These are phyloP conservation scores for Phenganax marumi DNA, from an alignment of 92 coral and sea anemone species.

Conservation along the genomic window DNA sequence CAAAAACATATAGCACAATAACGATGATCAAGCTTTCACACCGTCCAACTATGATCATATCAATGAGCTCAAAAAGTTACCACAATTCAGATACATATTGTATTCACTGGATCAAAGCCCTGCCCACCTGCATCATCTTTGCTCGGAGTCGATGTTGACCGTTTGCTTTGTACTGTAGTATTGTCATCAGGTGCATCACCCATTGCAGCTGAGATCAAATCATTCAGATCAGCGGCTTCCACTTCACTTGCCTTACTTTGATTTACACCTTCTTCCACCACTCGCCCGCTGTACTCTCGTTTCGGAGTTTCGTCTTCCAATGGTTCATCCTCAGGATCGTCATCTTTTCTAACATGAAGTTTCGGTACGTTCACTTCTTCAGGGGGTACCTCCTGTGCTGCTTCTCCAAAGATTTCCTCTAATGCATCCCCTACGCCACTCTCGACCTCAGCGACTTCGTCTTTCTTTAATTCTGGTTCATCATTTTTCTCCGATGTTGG, in stretches of 20 bases:
- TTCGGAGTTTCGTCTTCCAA: conserved; percentile 14
- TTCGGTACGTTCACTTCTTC: conserved; percentile 7
- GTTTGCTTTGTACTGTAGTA: neutral
- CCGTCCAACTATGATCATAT: too few relatives aligned
- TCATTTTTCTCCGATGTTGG: neutral
- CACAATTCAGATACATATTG: too few relatives aligned
- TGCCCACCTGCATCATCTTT: conserved; percentile 1
- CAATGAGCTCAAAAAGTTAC: too few relatives aligned
- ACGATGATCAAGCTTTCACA: too few relatives aligned
- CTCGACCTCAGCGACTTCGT: neutral
- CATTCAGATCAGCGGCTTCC: conserved; percentile 9
- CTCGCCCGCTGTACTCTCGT: conserved; percentile 13
- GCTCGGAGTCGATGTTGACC: conserved; percentile 34
- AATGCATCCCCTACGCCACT: conserved; percentile 19
- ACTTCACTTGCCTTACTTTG: conserved; percentile 13
- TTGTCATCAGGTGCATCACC: neutral
- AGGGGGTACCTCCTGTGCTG: conserved; percentile 26
- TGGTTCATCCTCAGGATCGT: conserved; percentile 19
- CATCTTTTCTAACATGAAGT: conserved; percentile 23
- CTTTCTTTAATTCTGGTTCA: conserved; percentile 17
- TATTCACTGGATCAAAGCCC: too few relatives aligned
- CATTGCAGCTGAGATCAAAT: conserved; percentile 23
- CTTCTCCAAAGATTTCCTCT: conserved; percentile 28
- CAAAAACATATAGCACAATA: too few relatives aligned
- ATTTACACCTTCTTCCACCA: conserved; percentile 31